Evolutionary conservation across 2,888 invertebrate genomes (phyloP), one percentile per base, ranked within the genome.

Genomic region (Lingula anatina): DNA sequence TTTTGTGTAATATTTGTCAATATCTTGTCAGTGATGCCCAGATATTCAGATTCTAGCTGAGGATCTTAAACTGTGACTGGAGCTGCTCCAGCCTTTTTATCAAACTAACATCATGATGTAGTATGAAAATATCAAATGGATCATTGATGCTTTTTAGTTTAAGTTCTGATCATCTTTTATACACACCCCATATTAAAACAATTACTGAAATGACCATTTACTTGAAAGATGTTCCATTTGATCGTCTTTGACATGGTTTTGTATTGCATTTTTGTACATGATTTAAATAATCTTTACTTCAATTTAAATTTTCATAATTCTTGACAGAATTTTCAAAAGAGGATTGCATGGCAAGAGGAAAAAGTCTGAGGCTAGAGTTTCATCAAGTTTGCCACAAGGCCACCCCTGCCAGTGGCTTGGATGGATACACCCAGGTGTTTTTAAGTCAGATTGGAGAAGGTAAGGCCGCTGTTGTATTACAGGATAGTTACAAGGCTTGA

Each of bases 391-490:
- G 15, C 42, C 35, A 18, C 47, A 37, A 25, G 65, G 68, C n/a
- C 54, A 57, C 26, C 66, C 69, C 50, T 63, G 66, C 20, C 62
- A 68, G 25, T 73, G 73, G 73, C 56, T 73, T 57, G 61, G 62
- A 55, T 72, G 70, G 68, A 62, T 71, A 49, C 67, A 64, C 43
- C 64, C 69, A n/a, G 54, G 55, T 5, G 48, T 70, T 9, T 55
- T 70, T 7, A 59, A 61, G 28, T 52, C 55, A 24, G 60, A 59
- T 27, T 58, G 62, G 24, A 68, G 62, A 55, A 61, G 62, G 67
- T 68, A 31, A 55, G n/a, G n/a, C n/a, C n/a, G n/a, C n/a, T n/a
- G n/a, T n/a, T n/a, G n/a, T n/a, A n/a, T n/a, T n/a, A n/a, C n/a
- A n/a, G n/a, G n/a, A n/a, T n/a, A n/a, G n/a, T n/a, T n/a, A n/a